These are phyloP conservation scores for Diabrotica virgifera DNA, from an alignment of 1,140 invertebrate species.

Conservation along the genomic window DNA sequence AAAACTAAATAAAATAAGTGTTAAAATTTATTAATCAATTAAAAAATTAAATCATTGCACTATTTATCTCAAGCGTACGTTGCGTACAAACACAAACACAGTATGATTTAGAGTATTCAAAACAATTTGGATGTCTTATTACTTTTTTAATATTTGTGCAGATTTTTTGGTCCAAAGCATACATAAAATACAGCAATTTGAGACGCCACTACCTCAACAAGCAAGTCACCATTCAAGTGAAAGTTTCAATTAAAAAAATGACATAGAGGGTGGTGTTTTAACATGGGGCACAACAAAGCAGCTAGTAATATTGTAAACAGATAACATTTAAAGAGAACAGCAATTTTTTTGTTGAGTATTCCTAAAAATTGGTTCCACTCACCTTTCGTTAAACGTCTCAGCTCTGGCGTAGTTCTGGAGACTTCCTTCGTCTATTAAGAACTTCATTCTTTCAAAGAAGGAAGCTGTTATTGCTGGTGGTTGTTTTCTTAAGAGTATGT, in stretches of 20 bases:
- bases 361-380: constrained; percentile 49
- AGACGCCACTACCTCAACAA: constrained; percentile 1
- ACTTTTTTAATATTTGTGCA: too few species aligned
- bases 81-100: too few species aligned
- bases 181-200: too few species aligned
- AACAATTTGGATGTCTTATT: too few species aligned
- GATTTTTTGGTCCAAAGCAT: too few species aligned
- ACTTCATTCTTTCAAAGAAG: constrained; percentile 97
- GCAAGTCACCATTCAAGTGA: constrained; percentile 4
- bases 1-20: too few species aligned
- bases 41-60: too few species aligned
- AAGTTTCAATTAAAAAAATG: constrained; percentile 23
- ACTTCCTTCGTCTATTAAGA: constrained; percentile 95
- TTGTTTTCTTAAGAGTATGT: constrained; percentile 89
- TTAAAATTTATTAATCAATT: too few species aligned
- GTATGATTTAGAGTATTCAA: too few species aligned
- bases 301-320: constrained; percentile 43
- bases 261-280: constrained; percentile 44
- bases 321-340: constrained; percentile 24
- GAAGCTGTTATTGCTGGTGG: constrained; percentile 93
- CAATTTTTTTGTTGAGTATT: constrained; percentile 19
- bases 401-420: constrained; percentile 93
- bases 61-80: too few species aligned
- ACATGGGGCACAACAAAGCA: constrained; percentile 78
- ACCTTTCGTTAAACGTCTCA: constrained; percentile 97